A percentile compares a stretch with the other conserved stretches of the same genome.
These are phyloP conservation scores for Trypoxylus dichotomus DNA, from an alignment of 1,140 invertebrate genomes.

Conservation along the genomic window DNA sequence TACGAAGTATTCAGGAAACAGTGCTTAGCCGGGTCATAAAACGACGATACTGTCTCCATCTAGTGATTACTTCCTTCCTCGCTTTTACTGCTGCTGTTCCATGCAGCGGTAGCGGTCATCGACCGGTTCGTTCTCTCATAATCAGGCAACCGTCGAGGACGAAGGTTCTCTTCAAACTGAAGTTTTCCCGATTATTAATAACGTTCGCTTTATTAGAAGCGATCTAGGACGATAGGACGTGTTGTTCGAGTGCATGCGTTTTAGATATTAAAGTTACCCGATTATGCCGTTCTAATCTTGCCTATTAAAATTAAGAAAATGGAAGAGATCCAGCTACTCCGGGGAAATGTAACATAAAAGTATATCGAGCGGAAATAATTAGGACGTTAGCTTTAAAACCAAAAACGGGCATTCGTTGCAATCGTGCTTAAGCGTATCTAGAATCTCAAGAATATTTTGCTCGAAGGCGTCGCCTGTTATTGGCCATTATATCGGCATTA, in stretches of 20 bases:
- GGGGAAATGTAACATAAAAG: neutral
- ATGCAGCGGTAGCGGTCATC: neutral
- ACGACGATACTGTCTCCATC: slow-evolving; percentile 30
- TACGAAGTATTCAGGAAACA: slow-evolving; percentile 19
- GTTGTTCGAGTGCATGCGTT: neutral
- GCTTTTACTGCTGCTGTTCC: neutral
- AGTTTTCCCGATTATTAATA: neutral
- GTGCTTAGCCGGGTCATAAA: slow-evolving; percentile 31
- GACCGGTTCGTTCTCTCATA: neutral
- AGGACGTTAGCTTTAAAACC: neutral
- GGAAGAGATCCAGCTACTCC: neutral
- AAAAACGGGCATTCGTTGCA: neutral
- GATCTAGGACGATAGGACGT: neutral
- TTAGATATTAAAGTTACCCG: neutral
- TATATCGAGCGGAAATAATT: neutral
- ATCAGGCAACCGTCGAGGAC: neutral
- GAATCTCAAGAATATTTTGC: too few species aligned
- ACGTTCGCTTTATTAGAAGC: neutral
- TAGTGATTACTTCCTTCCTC: slow-evolving; percentile 30
- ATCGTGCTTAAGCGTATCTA: neutral
- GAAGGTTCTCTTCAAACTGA: neutral
- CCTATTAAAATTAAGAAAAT: neutral
- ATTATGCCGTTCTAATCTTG: neutral
- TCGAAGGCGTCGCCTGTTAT: too few species aligned
- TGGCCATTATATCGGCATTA: too few species aligned